Base-by-base conservation (phyloP, 35 echinoderm and acorn worm species). In the Acanthaster planci region DNA sequence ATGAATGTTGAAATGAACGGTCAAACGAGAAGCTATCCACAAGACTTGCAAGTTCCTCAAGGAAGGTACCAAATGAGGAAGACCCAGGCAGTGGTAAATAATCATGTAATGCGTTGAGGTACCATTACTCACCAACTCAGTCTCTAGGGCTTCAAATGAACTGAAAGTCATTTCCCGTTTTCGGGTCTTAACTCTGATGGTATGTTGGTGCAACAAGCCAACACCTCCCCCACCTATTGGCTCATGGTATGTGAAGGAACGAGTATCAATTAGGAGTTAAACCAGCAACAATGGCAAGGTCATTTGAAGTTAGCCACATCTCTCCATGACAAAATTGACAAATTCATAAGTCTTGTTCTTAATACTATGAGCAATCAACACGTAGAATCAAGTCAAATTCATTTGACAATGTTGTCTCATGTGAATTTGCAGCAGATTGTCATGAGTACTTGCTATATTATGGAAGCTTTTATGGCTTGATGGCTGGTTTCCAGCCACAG, bases 161-260 rank as follows among this genome's bases (percentile, higher is more conserved):
- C 60, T 67, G 60, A 67, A 67, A 16, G 60, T 67, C 60, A 0
- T 67, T 9, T 26, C 21, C 9, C 22, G 0, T 22, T 67, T 67
- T 16, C 60, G 0, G 27, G 27, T 67, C 27, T 67, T 67, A 67
- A 67, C 60, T n/a, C 60, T 26, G 60, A 67, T 67, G 60, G 60
- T 67, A 22, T 22, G 18, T 26, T 22, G 60, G 60, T 29, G 27
- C 60, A 67, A 26, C 21, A 67, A 29, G 60, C 60, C 60, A 26
- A 67, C 57, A 22, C 57, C 57, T 60, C 60, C 60, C 60, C n/a
- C 60, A 22, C 60, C 27, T 67, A 67, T 67, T 67, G 60, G 31
- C 21, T 67, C 60, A 1, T 67, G 7, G 60, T 67, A 67, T 32
- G 31, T 67, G 21, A 67, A n/a, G n/a, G 31, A 67, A 67, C 31